A percentile compares a stretch with the other conserved stretches of the same genome.
Conservation (phyloP, 1,140 invertebrate genomes). For the Thrips palmi region DNA sequence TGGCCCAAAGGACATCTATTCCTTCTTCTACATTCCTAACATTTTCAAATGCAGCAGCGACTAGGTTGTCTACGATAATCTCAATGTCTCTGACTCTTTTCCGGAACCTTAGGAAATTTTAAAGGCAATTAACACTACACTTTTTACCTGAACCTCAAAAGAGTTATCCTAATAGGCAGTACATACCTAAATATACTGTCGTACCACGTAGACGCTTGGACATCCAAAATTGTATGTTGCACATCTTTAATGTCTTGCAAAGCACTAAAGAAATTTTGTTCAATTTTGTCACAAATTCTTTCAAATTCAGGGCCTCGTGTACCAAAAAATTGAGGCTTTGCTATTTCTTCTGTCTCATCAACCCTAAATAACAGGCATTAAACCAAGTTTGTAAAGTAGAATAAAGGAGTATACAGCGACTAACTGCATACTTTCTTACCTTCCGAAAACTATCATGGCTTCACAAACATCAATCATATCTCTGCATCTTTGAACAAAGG, state of each 20-base stretch:
- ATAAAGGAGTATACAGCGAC: background rate
- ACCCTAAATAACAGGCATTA: constrained; percentile 22
- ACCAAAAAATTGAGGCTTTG: constrained; percentile 40
- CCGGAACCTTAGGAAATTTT: constrained; percentile 29
- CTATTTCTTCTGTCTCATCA: constrained; percentile 38
- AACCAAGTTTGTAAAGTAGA: background rate
- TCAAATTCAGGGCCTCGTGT: constrained; percentile 49
- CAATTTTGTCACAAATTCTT: constrained; percentile 47
- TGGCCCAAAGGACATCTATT: constrained; percentile 42
- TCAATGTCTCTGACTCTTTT: constrained; percentile 44
- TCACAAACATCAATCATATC: constrained; percentile 72
- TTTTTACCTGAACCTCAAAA: background rate
- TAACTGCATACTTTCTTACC: constrained; percentile 22
- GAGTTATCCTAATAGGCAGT: background rate
- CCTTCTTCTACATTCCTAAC: constrained; percentile 53
- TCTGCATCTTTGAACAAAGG: constrained; percentile 63
- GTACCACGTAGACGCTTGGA: constrained; percentile 47
- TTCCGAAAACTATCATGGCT: constrained; percentile 54
- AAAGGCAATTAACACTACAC: background rate
- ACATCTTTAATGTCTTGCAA: constrained; percentile 36
- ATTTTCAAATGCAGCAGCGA: constrained; percentile 41
- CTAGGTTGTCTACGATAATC: constrained; percentile 47
- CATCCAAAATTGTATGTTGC: constrained; percentile 46
- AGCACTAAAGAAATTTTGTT: constrained; percentile 49
- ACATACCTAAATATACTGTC: constrained; percentile 43